phyloP scores from a whole-genome alignment of 1,140 invertebrate genomes.

The Paracyclopina nana region DNA sequence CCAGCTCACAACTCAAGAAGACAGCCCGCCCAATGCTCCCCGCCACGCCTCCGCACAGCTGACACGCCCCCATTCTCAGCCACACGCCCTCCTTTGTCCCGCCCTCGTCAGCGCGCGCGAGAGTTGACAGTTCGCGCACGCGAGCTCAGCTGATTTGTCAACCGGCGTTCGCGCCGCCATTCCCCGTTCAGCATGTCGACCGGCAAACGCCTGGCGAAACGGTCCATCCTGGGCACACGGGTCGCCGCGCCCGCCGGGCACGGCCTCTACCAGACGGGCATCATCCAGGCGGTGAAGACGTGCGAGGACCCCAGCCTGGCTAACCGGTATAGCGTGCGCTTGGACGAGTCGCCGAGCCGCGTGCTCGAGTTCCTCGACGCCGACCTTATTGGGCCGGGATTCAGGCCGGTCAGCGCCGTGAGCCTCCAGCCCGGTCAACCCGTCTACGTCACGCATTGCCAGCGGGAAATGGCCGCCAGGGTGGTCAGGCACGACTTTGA shows the following conservation, averaged over 20 bases:
- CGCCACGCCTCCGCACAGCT: no score
- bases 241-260: slow-evolving; percentile 52
- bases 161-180: no score
- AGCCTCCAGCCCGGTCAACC: slow-evolving; percentile 55
- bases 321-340: slow-evolving; percentile 60
- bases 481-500: slow-evolving; percentile 40
- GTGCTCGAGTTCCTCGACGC: slow-evolving; percentile 49
- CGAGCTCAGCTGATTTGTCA: no score
- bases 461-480: slow-evolving; percentile 65
- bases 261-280: slow-evolving; percentile 71
- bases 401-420: slow-evolving; percentile 37
- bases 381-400: slow-evolving; percentile 78
- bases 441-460: slow-evolving; percentile 78
- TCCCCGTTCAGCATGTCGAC: slow-evolving; percentile 46
- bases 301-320: slow-evolving; percentile 25
- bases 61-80: no score
- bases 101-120: no score
- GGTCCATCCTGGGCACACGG: slow-evolving; percentile 82
- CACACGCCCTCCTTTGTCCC: no score
- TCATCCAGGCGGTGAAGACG: slow-evolving; percentile 57
- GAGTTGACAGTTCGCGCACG: no score
- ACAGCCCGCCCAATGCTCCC: no score
- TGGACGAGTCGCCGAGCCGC: slow-evolving; percentile 34
- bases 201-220: slow-evolving; percentile 73
- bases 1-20: no score